A percentile compares a stretch with the other conserved stretches of the same genome.
phyloP scores from a whole-genome alignment of 92 coral and sea anemone genomes.

The Epizoanthus ramosus region DNA sequence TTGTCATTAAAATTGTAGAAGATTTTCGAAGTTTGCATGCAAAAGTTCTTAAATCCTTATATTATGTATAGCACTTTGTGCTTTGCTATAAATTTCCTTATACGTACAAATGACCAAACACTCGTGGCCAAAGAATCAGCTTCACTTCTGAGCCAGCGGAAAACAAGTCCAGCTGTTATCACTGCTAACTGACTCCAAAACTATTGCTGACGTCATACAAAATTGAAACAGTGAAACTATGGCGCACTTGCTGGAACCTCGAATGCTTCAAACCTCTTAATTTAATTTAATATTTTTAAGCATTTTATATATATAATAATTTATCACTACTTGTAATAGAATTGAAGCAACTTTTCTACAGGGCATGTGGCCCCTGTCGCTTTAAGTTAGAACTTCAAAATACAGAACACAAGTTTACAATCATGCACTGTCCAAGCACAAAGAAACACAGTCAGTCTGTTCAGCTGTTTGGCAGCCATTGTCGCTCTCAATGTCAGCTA shows the following conservation, averaged over 20 bases:
- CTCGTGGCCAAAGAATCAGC: not conserved
- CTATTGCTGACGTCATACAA: not conserved
- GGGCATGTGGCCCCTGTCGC: too few relatives aligned
- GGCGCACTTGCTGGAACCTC: not conserved
- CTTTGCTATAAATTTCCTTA: not conserved
- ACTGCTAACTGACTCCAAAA: not conserved
- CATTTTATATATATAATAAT: not conserved
- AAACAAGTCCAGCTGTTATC: not conserved
- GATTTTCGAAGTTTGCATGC: not conserved
- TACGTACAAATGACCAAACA: not conserved
- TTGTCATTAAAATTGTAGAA: not conserved
- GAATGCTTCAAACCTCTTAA: not conserved
- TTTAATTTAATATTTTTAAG: not conserved
- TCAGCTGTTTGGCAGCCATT: too few relatives aligned
- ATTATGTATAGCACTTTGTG: not conserved
- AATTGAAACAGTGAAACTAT: not conserved
- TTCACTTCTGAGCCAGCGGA: not conserved
- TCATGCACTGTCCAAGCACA: too few relatives aligned
- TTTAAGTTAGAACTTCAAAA: too few relatives aligned
- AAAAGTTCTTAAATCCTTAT: not conserved
- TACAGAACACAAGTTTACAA: too few relatives aligned
- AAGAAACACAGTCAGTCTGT: too few relatives aligned
- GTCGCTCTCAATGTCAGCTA: too few relatives aligned
- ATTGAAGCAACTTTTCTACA: not conserved
- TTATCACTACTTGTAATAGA: not conserved